Evolutionary conservation across 2,797 vertebrate species (phyloP), one percentile per base, ranked within the genome.

Genomic region (Percopsis omiscomaycus): DNA sequence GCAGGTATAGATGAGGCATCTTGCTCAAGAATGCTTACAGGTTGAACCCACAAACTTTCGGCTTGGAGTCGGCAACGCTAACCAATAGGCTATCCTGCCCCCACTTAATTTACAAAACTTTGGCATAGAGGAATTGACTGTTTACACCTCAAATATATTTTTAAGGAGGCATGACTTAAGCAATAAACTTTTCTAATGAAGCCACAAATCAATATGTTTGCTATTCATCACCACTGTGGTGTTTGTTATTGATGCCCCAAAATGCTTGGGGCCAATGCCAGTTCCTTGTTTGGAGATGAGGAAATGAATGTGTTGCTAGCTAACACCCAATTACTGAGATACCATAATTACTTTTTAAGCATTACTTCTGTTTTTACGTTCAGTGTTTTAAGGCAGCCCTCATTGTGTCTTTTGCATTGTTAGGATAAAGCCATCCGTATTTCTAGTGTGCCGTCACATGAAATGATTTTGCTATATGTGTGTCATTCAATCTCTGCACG

Each of bases 161-260:
- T 22, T 22, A 22, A 22, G 22, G 22, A 22, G 22, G 22, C 22
- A 22, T 22, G 22, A 22, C 22, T 22, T 22, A 55, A 81, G 77
- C 78, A 74, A 66, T 76, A 78, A 84, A 71, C 69, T 64, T 71
- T 76, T 84, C 79, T 82, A 86, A 86, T 88, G 80, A 84, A 85
- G 84, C 77, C 51, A 75, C 74, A 67, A 82, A 73, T 83, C 79
- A 86, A 81, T 84, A 83, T 86, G 84, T 84, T 85, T 84, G 86
- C 79, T 83, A 86, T 84, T 86, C 79, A 70, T 87, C 82, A 86
- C 72, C 70, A 69, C 57, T 86, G 85, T 88, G 86, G 80, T 87
- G 84, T 87, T 89, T 87, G 76, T 86, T 82, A 71, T 83, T 75
- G 75, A 83, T 85, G 80, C 77, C 80, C 77, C 72, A 80, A 88